Evolutionary conservation across 37 sponge, comb jelly and placozoan species (phyloP), one percentile per base, ranked within the genome.

Genomic region (Eunapius fragilis): DNA sequence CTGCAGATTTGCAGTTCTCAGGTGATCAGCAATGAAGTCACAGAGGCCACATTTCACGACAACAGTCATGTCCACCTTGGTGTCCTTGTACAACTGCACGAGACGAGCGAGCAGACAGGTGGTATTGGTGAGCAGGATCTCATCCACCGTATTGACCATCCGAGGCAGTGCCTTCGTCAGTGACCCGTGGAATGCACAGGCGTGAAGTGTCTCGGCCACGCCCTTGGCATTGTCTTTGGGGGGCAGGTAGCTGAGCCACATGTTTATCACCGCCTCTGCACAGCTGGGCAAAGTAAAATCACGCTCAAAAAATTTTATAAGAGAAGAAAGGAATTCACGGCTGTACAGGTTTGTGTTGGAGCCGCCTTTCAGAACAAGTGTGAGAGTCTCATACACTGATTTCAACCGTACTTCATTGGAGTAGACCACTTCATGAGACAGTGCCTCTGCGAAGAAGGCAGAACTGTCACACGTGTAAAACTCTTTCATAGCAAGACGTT

Each of bases 291-390:
- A 77, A 30, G 17, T 2, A 3, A 75, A 79, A 25, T 89, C 85
- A 7, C 85, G 85, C 24, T 72, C 48, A 67, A 89, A 89, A 0
- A 69, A 33, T 2, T 75, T 78, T 41, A 45, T n/a, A 25, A 78
- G 67, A 33, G 72, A 37, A 69, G 84, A 85, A 23, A 89, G 0
- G 32, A 89, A 89, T 0, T 89, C 85, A 25, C 69, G 80, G 28
- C 48, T 38, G 71, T 77, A 69, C 36, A 84, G 36, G 26, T 73
- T 31, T 6, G 74, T 49, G 9, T 67, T 75, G 28, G 80, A 75
- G 68, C 49, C 34, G 27, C 41, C 10, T 37, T 78, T 78, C 25
- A 89, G 85, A 14, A 89, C 34, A 77, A 77, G 80, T 47, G 79
- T 74, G 22, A 84, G 41, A 31, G 79, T 71, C 58, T 74, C 35